Base-by-base conservation (phyloP, 2,113 vertebrate genomes). In the Bufo bufo region DNA sequence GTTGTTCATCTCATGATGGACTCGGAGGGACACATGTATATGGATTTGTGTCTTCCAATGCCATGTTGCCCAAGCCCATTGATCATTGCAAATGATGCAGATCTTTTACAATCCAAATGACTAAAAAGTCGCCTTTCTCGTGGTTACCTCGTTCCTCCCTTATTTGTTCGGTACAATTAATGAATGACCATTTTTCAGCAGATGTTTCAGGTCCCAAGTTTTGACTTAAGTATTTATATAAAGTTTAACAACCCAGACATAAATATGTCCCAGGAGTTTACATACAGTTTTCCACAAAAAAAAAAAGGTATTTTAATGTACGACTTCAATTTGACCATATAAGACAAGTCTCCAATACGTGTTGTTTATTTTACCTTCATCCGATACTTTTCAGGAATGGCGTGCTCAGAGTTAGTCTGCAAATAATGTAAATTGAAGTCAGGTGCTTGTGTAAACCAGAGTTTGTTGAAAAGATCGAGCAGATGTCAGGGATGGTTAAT, bases 191-290 rank as follows among this genome's bases (percentile, higher is more conserved):
- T 65, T 78, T 84, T 69, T 84, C 65, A 50, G 78, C 87, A 89
- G 81, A 84, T 89, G 87, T 89, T 89, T 78, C 61, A 89, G 87
- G 87, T 89, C 87, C 84, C 87, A 89, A 89, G 82, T 89, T 84
- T 82, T 78, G 74, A 65, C 75, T 83, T 78, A 89, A 84, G 87
- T 78, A 89, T 89, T 89, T 89, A 89, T 75, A 89, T 84, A 69
- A 84, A 77, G 87, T 89, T 89, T 89, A 89, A 89, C 87, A 84
- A 84, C 49, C 87, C 82, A 89, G 87, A 89, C 87, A 89, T 89
- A 89, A 89, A 89, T 89, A 89, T 89, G 87, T 89, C 87, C 87
- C 71, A 66, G 23, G 87, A 69, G 87, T 89, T 89, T 89, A 89
- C 82, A 89, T 89, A 84, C 87, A 84, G 81, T 69, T 89, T 84